Evolutionary conservation across 2,113 vertebrate species (phyloP).

Genomic region (Ophthalmolycus amberensis): DNA sequence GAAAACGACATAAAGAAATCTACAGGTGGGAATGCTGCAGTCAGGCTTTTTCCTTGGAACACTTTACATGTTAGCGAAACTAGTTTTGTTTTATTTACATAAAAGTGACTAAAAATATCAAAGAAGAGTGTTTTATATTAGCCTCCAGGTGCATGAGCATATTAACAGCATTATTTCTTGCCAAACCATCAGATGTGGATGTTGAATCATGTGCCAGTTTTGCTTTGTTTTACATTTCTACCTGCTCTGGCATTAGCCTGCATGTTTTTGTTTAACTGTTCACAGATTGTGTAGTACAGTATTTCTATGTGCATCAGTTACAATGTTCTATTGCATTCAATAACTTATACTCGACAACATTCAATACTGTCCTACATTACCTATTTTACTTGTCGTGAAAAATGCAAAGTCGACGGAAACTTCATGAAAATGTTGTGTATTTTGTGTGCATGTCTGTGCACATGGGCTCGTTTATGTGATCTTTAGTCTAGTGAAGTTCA

Average conservation of each 20-base stretch:
- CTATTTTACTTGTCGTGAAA: background rate
- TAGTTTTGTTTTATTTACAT: background rate
- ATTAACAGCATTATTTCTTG: background rate
- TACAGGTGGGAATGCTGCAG: slow-evolving; percentile 66
- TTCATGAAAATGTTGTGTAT: background rate
- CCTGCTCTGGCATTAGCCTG: background rate
- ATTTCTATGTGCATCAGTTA: background rate
- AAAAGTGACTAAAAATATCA: background rate
- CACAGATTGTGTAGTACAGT: background rate
- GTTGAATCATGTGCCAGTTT: background rate
- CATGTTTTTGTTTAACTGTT: background rate
- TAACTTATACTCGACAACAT: background rate
- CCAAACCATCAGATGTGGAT: background rate
- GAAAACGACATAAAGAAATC: slow-evolving; percentile 84
- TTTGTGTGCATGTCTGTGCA: background rate
- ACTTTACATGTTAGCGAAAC: background rate
- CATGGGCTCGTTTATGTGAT: background rate
- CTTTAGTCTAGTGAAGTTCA: background rate
- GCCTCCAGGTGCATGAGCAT: background rate
- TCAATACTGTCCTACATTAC: background rate
- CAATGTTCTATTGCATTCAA: background rate
- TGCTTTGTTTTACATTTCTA: background rate
- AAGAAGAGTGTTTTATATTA: background rate
- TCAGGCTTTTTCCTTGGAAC: background rate
- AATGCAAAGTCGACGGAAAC: background rate